phyloP scores from a whole-genome alignment of 2,113 vertebrate species.

The Dermatemys mawii region DNA sequence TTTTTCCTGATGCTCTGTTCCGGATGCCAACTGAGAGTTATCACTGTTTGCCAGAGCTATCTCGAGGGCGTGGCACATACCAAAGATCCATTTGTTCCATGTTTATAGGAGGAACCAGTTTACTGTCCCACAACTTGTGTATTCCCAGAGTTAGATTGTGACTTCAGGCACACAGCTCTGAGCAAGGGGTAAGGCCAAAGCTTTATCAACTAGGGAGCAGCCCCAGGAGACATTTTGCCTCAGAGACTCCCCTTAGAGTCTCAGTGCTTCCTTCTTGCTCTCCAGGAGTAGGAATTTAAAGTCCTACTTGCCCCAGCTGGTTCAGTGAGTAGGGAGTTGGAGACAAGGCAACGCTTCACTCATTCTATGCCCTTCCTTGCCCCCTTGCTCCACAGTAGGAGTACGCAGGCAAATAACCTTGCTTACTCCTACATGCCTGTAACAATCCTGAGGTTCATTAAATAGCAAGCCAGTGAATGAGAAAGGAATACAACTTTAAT shows the following conservation, averaged over 20 bases:
- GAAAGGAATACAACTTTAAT: too few species aligned
- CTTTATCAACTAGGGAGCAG: background rate
- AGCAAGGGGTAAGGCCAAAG: background rate
- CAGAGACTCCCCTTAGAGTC: too few species aligned
- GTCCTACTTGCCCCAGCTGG: too few species aligned
- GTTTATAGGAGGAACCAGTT: background rate
- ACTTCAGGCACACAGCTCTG: background rate
- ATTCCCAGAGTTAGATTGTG: background rate
- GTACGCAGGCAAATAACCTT: background rate
- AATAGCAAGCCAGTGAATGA: too few species aligned
- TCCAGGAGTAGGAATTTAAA: too few species aligned
- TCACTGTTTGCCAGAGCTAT: background rate
- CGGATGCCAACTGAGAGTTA: background rate
- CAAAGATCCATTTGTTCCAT: background rate
- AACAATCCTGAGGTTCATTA: too few species aligned
- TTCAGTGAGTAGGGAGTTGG: too few species aligned
- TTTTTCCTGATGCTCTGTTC: background rate
- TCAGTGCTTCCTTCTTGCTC: too few species aligned
- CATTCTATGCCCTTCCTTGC: background rate
- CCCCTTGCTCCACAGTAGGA: background rate
- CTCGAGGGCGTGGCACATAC: background rate
- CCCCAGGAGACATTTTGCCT: too few species aligned
- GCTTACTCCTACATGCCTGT: background rate
- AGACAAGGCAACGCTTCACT: too few species aligned
- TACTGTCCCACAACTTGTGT: background rate